Conservation (phyloP, 2,113 vertebrate species). For the Alouatta palliata region DNA sequence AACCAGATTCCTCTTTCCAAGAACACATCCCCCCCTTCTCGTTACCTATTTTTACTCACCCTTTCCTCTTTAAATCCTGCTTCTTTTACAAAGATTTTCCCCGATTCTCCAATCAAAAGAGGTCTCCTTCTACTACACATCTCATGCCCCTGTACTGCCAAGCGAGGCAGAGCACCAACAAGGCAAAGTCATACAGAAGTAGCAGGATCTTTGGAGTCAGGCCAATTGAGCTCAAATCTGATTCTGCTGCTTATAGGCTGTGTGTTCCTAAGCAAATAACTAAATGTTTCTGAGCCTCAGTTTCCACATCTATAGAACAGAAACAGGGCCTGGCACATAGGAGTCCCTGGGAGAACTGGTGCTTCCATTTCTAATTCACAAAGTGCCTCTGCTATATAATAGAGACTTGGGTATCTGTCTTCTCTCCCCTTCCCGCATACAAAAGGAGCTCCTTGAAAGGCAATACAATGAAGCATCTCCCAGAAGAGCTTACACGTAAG, state of each 20-base stretch:
- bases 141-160: neutral
- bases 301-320: neutral
- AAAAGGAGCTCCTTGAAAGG: neutral
- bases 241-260: neutral
- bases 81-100: neutral
- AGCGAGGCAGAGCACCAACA: accelerated
- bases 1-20: neutral
- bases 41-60: neutral
- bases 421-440: neutral
- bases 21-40: neutral
- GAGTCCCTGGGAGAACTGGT: neutral
- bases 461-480: neutral
- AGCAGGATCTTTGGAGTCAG: neutral
- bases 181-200: neutral
- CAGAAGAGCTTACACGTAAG: neutral
- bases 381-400: too few relatives aligned
- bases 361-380: too few relatives aligned
- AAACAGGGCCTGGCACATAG: neutral
- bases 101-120: neutral
- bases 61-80: neutral
- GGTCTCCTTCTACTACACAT: neutral
- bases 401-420: neutral
- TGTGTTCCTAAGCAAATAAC: neutral
- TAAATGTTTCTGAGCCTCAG: neutral
- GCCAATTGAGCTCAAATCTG: neutral